These are phyloP conservation scores for Pollenia griseotomentosa DNA, from an alignment of 2,888 invertebrate species.

Conservation along the genomic window DNA sequence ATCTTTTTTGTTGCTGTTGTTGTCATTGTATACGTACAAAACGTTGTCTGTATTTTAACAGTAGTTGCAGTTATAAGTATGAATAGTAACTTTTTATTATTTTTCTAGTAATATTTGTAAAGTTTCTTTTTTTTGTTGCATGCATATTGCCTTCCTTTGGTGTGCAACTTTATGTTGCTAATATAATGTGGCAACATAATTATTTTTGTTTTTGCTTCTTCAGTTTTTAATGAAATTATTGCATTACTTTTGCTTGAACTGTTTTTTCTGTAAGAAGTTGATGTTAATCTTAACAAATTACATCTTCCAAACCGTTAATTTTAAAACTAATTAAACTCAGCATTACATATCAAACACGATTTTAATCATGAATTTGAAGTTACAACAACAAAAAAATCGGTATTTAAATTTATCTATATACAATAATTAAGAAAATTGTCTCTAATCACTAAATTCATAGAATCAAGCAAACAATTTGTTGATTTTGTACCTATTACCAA, in stretches of 20 bases:
- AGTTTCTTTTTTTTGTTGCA: constrained; percentile 46
- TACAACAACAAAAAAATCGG: neutral
- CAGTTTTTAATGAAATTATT: constrained; percentile 67
- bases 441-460: no score
- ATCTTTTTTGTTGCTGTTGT: constrained; percentile 74
- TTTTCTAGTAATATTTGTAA: constrained; percentile 38
- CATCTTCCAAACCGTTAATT: constrained; percentile 60
- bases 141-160: constrained; percentile 58
- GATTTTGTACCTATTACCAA: no score
- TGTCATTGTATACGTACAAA: constrained; percentile 41
- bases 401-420: no score
- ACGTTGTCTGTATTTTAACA: constrained; percentile 20
- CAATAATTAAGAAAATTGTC: no score
- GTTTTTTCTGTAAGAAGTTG: constrained; percentile 34
- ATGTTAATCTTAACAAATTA: constrained; percentile 67
- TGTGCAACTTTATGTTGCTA: constrained; percentile 50
- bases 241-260: constrained; percentile 62
- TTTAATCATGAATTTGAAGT: constrained; percentile 4
- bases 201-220: constrained; percentile 29
- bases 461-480: no score
- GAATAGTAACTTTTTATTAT: constrained; percentile 47
- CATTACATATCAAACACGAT: constrained; percentile 23
- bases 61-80: constrained; percentile 59
- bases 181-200: constrained; percentile 62
- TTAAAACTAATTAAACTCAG: constrained; percentile 56